These are phyloP conservation scores for Polymixis flavicincta DNA, from an alignment of 2,888 invertebrate species.

Conservation along the genomic window DNA sequence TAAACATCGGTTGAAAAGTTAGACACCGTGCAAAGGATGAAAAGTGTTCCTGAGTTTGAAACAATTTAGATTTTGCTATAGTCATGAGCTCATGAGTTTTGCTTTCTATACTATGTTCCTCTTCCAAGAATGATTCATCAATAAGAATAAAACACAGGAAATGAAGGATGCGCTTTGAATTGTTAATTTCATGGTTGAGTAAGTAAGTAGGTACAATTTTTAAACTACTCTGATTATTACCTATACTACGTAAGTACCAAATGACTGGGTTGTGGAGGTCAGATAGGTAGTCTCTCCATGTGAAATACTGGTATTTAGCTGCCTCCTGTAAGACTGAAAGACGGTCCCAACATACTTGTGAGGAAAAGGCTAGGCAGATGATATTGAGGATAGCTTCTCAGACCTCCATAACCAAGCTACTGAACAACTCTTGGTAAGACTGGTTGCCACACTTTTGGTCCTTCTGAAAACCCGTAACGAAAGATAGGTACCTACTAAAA, in stretches of 20 bases:
- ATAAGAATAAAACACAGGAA: slow-evolving; percentile 35
- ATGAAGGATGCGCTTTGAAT: slow-evolving; percentile 23
- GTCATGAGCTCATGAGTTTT: slow-evolving; percentile 19
- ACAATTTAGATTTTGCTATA: neutral
- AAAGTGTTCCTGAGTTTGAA: neutral
- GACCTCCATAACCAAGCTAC: too few species aligned
- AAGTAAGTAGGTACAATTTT: neutral
- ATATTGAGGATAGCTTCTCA: too few species aligned
- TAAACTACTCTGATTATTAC: neutral
- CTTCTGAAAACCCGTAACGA: too few species aligned
- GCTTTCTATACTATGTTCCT: slow-evolving; percentile 15
- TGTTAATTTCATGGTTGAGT: neutral
- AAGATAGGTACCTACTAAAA: neutral
- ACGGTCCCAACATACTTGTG: too few species aligned
- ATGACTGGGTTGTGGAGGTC: too few species aligned
- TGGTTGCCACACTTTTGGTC: too few species aligned
- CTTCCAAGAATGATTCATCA: slow-evolving; percentile 38
- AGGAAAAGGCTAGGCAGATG: too few species aligned
- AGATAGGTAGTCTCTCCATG: too few species aligned
- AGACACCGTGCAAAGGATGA: neutral
- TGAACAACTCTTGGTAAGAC: too few species aligned
- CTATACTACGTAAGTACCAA: neutral
- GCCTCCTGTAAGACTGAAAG: too few species aligned
- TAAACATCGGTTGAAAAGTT: neutral
- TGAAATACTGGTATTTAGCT: too few species aligned